Percentiles rank a stretch among this genome's conserved stretches.
These are phyloP conservation scores for Ridgeia piscesae DNA, from an alignment of 1,140 invertebrate species.

Conservation along the genomic window DNA sequence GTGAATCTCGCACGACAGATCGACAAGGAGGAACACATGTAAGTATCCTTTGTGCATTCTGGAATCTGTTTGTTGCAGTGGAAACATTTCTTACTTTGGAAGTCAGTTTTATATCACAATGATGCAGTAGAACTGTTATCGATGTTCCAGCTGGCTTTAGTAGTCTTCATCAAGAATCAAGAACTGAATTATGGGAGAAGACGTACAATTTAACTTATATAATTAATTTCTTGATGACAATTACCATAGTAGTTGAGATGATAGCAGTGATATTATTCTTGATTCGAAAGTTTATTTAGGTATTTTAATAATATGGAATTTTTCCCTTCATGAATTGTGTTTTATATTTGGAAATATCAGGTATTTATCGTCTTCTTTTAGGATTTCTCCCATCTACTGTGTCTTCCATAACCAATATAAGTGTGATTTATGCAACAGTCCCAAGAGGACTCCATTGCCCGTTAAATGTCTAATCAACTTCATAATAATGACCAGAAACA, in stretches of 20 bases:
- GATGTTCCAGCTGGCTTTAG: no score
- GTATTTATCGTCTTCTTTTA: background rate
- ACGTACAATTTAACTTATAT: no score
- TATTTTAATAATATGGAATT: background rate
- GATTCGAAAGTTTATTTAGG: background rate
- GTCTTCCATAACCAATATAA: background rate
- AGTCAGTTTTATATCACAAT: no score
- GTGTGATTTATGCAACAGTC: background rate
- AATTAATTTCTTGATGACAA: no score
- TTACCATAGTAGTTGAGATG: no score
- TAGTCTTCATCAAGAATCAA: no score
- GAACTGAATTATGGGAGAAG: no score
- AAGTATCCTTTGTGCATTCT: constrained; percentile 20
- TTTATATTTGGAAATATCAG: background rate
- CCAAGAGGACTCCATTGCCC: background rate
- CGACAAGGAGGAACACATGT: constrained; percentile 71
- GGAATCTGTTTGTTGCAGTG: no score
- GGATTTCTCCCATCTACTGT: no score
- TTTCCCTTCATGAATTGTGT: background rate
- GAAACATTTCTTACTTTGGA: no score
- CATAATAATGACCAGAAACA: background rate
- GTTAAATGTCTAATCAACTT: background rate
- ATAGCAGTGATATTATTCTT: no score
- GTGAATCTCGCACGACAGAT: constrained; percentile 77
- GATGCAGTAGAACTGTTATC: no score